Base-by-base conservation (phyloP, 2,888 invertebrate species). In the Cotesia congregata region DNA sequence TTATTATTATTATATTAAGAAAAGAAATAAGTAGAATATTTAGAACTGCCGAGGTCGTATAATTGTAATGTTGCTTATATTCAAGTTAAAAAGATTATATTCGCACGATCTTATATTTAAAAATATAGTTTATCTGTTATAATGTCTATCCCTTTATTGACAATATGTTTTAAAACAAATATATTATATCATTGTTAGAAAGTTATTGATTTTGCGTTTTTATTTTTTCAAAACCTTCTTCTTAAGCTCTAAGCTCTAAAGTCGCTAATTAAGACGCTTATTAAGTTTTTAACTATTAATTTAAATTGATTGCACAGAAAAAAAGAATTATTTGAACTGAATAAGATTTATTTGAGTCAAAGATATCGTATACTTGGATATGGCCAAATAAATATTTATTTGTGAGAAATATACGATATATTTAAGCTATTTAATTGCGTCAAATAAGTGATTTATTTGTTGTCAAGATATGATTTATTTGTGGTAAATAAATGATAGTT, bases 121-220 rank as follows among this genome's bases (percentile, higher is more conserved):
- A 86, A 85, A 86, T 85, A 85, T 85, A 85, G 83, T 85, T 84
- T 86, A 88, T 88, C 83, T 87, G 85, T 88, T 88, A 86, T 84
- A 86, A 88, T 88, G 87, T 88, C 86, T 87, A 86, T 88, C 83
- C 85, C 85, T 85, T 86, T 85, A 88, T 88, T 86, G 88, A 88
- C 87, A 87, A 88, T 88, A 88, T 88, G 87, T 87, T 88, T 85
- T 83, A 84, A 88, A 87, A 87, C 30, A 81, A 82, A 80, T 82
- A 82, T 81, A 82, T 81, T 88, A 88, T 88, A 88, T 88, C 82
- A 88, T 87, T 88, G 88, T 88, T 88, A 88, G 88, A 87, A 86
- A 85, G 88, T 88, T 85, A 75, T 78, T 71, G 75, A 73, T 39
- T 60, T 74, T 30, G 73, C 72, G 76, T 68, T 68, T 41, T 68